Evolutionary conservation across 1,140 invertebrate genomes (phyloP), one percentile per base, ranked within the genome.

Genomic region (Metaphire vulgaris): DNA sequence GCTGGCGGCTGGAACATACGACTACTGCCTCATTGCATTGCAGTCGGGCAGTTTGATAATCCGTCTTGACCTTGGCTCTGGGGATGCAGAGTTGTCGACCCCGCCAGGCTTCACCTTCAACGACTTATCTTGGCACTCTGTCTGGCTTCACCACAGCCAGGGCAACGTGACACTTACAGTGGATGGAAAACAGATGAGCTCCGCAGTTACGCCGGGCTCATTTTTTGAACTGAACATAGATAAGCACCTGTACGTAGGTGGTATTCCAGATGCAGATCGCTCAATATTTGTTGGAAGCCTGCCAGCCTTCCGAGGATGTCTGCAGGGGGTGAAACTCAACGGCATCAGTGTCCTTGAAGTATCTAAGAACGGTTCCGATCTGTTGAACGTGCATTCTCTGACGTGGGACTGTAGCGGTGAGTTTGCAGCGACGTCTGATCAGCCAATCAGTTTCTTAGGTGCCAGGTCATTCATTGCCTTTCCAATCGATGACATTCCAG

Each of bases 191-290:
- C 90, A 91, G 83, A 86, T 87, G 69, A 89, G 90, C 30, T 77
- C 91, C 89, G 82, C 90, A 89, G 86, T 89, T 89, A 88, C 94
- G 79, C 91, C 92, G 34, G 91, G 92, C 74, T 87, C 90, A 81
- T 94, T 92, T 88, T 92, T 90, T 83, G 93, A 96, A 84, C 88
- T 97, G 69, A 97, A 97, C 86, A 94, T 97, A 80, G 92, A 96
- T 82, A 56, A 56, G 6, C 21, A 12, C 21, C 88, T 97, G 75
- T 96, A 92, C 87, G 89, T 98, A 33, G 95, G 95, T 34, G 94
- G 94, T 0, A 90, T 92, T 82, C 93, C 93, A 15, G 93, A 93
- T 16, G 91, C 93, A 87, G 91, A 33, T 12, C n/a, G 91, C 41
- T 92, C 95, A 84, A 88, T 93, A 76, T 96, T 95, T 85, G 89